Conservation (phyloP, 2,113 vertebrate genomes). For the Grantiella picta region DNA sequence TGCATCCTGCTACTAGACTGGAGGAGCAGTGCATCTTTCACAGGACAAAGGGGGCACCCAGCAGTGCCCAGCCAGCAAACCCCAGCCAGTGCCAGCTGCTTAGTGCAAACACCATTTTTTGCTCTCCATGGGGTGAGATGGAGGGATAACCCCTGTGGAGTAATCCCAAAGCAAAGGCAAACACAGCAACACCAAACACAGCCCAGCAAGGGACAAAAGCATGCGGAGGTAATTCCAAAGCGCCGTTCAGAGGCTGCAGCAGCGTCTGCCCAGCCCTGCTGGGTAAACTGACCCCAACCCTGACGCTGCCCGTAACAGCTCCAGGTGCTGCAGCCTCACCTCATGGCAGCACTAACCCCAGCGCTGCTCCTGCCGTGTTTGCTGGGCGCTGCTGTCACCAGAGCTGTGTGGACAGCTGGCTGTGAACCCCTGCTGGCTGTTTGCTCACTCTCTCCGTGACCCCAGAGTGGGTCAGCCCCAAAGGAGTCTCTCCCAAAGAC, state of each 20-base stretch:
- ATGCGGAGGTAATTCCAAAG: not conserved
- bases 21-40: not conserved
- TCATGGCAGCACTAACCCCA: rapidly evolving
- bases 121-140: not conserved
- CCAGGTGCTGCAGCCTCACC: not conserved
- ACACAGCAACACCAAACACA: not conserved
- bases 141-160: not conserved
- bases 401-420: not conserved
- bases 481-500: not conserved
- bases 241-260: not conserved
- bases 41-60: not conserved
- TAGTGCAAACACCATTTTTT: not conserved
- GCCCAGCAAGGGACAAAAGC: not conserved
- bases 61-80: not conserved
- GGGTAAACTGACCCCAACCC: constrained; percentile 12
- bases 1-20: not conserved
- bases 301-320: not conserved
- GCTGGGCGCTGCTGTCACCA: rapidly evolving
- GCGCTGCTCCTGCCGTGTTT: not conserved
- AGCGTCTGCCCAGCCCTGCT: not conserved
- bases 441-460: not conserved
- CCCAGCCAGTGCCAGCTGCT: rapidly evolving
- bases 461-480: not conserved
- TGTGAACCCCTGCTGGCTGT: not conserved
- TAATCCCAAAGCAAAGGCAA: not conserved